Conservation (phyloP, 2,113 vertebrate species). For the Ictalurus furcatus region DNA sequence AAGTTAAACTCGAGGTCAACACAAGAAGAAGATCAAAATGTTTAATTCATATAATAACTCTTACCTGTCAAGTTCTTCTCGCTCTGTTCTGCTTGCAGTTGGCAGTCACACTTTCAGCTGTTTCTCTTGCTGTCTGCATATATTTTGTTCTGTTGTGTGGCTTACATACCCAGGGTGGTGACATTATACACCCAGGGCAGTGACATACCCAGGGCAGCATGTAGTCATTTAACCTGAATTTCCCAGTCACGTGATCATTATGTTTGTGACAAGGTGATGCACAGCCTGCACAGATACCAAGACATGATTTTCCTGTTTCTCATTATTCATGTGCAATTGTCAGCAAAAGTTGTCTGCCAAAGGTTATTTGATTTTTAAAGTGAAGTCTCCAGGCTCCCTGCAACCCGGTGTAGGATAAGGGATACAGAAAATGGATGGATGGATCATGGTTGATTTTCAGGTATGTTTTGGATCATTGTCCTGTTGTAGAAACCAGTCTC, state of each 20-base stretch:
- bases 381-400: too few relatives aligned
- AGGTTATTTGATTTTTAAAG: neutral
- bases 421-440: too few relatives aligned
- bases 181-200: neutral
- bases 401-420: too few relatives aligned
- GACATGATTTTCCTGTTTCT: neutral
- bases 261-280: neutral
- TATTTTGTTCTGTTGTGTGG: neutral
- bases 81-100: neutral
- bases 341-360: neutral
- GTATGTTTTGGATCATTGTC: neutral
- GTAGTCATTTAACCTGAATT: neutral
- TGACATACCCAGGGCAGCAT: too few relatives aligned
- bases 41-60: neutral
- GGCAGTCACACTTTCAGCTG: neutral
- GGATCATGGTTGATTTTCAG: neutral
- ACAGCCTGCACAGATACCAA: neutral
- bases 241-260: neutral
- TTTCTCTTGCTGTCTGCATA: too few relatives aligned
- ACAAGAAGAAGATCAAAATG: neutral
- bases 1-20: neutral
- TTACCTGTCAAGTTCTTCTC: neutral
- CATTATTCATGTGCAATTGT: neutral
- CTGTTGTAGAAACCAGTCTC: neutral
- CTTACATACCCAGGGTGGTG: neutral